Evolutionary conservation across 2,888 invertebrate species (phyloP), one percentile per base, ranked within the genome.

Genomic region (Tethea ocularis): DNA sequence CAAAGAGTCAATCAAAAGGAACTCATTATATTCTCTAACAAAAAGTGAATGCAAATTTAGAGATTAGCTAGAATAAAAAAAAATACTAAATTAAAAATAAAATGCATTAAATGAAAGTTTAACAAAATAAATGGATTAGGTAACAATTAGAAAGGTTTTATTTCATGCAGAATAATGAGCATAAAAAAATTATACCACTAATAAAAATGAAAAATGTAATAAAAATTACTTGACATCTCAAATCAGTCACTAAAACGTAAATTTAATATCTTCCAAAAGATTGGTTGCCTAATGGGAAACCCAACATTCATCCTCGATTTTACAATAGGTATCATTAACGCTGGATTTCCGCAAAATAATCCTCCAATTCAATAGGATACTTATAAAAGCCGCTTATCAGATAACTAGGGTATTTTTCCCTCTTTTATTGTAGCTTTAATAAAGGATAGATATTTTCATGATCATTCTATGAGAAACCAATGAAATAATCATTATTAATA

Each of bases 281-380:
- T n/a, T 46, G 20, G 20, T 46, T 46, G 20, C 20, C 17, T 46
- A 46, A 46, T 13, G 17, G 20, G 41, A n/a, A 46, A 41, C 41
- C 46, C 20, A 10, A 20, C 20, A 46, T 20, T 46, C 10, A 46
- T 46, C 20, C 46, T 20, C 46, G 20, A 41, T 46, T 41, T 46
- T 20, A 46, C 46, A 46, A 46, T 46, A 46, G 20, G 46, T 10
- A 46, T 46, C 46, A 46, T 46, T 46, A 46, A 20, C 17, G 46
- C 3, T 20, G 46, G 46, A 46, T 46, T 41, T 51, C 22, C 22
- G 57, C 20, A 38, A 56, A 56, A 59, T 52, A 56, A 59, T 59
- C 52, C 29, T n/a, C 52, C 3, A 15, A 23, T 67, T 62, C 55
- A 67, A 67, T 62, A 65, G 60, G 41, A 15, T 52, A 46, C 52